Evolutionary conservation across 2,113 vertebrate genomes (phyloP), one percentile per base, ranked within the genome.

Genomic region (Heterotis niloticus): DNA sequence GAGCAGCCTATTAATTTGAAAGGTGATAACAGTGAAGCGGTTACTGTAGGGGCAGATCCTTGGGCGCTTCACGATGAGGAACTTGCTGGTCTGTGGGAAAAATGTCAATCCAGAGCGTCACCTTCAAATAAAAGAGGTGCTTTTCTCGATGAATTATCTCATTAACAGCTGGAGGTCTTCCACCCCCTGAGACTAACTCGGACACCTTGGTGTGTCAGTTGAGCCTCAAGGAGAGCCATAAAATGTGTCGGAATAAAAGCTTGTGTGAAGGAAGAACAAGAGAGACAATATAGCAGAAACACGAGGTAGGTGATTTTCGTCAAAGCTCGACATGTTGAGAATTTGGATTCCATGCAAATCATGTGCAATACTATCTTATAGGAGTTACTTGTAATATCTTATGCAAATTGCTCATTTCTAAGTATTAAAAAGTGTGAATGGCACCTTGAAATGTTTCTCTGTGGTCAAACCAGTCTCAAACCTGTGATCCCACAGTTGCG

Each of bases 71-170:
- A 24, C 64, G 56, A 84, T 75, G 81, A 66, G 54, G 66, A 78
- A 78, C 62, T 83, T 64, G 72, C 24, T 71, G 82, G 84, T 83
- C 80, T 83, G 83, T 83, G 82, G 79, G 78, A 83, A 76, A 81
- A 81, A 86, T 81, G 83, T 81, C 83, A 84, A 82, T 88, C 82
- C 81, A 84, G 79, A 79, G 54, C 79, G 72, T 88, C 83, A 88
- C 81, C 83, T 86, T 82, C 82, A 82, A 81, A 86, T 83, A 83
- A 89, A 84, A 84, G 70, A 66, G 81, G 56, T 75, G 77, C 66
- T 20, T 77, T 84, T 79, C 82, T 69, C 64, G 78, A 81, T 79
- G 83, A 86, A 85, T 80, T 84, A 86, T 85, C 86, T 86, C 82
- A 85, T 86, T 86, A 87, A 77, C 81, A 80, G 64, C 62, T 60